Percentiles rank a stretch among this genome's conserved stretches.
Conservation (phyloP, 2,113 vertebrate species). For the Nothocercus julius region DNA sequence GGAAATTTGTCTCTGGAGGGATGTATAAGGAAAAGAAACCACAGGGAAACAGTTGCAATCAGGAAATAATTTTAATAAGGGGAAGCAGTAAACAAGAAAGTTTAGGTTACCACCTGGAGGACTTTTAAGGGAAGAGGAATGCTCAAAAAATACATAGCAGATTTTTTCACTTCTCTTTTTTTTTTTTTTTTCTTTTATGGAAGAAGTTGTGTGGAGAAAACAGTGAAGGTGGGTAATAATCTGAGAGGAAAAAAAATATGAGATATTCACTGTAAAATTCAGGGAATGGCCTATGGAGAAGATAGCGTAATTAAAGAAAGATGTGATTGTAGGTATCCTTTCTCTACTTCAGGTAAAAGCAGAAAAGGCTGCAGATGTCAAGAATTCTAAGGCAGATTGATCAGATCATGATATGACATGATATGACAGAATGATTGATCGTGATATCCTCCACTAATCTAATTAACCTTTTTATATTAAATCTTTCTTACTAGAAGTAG, state of each 20-base stretch:
- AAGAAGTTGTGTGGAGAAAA: background rate
- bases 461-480: constrained; percentile 7
- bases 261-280: background rate
- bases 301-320: background rate
- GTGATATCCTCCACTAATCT: background rate
- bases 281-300: background rate
- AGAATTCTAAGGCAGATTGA: background rate
- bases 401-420: no score
- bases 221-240: background rate
- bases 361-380: background rate
- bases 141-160: background rate
- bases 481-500: background rate
- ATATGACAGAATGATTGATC: background rate
- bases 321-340: background rate
- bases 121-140: constrained; percentile 16
- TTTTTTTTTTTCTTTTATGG: background rate
- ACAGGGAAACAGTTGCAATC: constrained; percentile 44
- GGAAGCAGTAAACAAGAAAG: constrained; percentile 44
- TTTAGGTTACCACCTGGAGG: constrained; percentile 41
- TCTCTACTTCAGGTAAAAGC: background rate
- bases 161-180: background rate
- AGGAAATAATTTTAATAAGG: constrained; percentile 47
- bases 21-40: background rate
- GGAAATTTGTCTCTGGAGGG: background rate
- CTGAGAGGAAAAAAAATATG: background rate